A percentile compares a stretch with the other conserved stretches of the same genome.
These are phyloP conservation scores for Heliconius erato DNA, from an alignment of 2,888 invertebrate species.

Conservation along the genomic window DNA sequence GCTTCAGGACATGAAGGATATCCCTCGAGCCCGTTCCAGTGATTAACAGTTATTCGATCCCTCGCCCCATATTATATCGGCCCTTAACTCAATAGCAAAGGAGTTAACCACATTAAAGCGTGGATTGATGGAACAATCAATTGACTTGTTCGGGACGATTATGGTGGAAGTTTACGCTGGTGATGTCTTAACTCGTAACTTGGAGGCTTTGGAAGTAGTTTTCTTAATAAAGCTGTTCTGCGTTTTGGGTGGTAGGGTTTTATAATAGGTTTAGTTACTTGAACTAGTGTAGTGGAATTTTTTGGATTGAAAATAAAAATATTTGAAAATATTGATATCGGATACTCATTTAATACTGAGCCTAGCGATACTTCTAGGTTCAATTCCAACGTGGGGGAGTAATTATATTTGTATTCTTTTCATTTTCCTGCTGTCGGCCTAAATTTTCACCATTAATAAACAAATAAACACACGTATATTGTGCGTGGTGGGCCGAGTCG, in stretches of 20 bases:
- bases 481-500: too few species aligned
- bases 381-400: too few species aligned
- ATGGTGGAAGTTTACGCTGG: slow-evolving; percentile 44
- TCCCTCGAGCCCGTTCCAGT: slow-evolving; percentile 55
- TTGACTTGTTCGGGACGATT: slow-evolving; percentile 46
- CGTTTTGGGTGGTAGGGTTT: not conserved
- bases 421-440: too few species aligned
- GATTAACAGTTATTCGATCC: slow-evolving; percentile 63
- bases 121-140: slow-evolving; percentile 52
- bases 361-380: too few species aligned
- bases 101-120: slow-evolving; percentile 60
- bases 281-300: too few species aligned
- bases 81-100: slow-evolving; percentile 62
- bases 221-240: slow-evolving; percentile 19
- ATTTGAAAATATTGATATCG: too few species aligned
- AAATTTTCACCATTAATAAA: too few species aligned
- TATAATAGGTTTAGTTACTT: not conserved
- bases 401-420: too few species aligned
- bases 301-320: too few species aligned
- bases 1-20: slow-evolving; percentile 23
- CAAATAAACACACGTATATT: too few species aligned
- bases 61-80: slow-evolving; percentile 56
- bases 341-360: too few species aligned
- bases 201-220: slow-evolving; percentile 22
- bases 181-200: slow-evolving; percentile 32